Conservation (phyloP, 1,140 invertebrate species). For the Euura lappo region DNA sequence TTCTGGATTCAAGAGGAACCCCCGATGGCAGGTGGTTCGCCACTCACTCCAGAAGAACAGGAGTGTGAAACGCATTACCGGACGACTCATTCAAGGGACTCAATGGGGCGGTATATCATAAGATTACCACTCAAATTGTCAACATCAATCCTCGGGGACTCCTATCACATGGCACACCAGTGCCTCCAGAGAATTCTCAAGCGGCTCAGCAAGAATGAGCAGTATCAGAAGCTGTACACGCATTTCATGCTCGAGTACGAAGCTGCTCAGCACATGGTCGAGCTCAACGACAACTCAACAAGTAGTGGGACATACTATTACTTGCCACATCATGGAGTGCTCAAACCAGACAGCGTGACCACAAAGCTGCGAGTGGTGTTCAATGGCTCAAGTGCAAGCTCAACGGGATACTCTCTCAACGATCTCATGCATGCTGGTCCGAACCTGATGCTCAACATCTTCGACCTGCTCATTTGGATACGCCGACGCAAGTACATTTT, state of each 20-base stretch:
- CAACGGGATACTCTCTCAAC: background rate
- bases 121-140: constrained; percentile 17
- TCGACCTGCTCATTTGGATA: background rate
- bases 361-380: constrained; percentile 40
- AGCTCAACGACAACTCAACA: background rate
- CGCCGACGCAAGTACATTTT: background rate
- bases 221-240: constrained; percentile 26
- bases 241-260: constrained; percentile 38
- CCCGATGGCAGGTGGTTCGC: background rate
- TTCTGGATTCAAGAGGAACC: background rate
- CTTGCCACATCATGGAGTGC: constrained; percentile 37
- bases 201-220: background rate
- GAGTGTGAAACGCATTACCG: constrained; percentile 34
- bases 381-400: background rate
- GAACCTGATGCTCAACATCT: background rate
- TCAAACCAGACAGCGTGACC: constrained; percentile 24
- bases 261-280: constrained; percentile 30
- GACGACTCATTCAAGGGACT: constrained; percentile 23
- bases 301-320: constrained; percentile 15
- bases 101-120: constrained; percentile 22
- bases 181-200: too few relatives aligned
- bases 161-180: too few relatives aligned
- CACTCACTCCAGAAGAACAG: constrained; percentile 19
- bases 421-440: background rate
- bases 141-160: too few relatives aligned